Percentiles rank a stretch among this genome's conserved stretches.
Evolutionary conservation across 1,140 invertebrate genomes (phyloP).

Genomic region (Magallana ariakensis): DNA sequence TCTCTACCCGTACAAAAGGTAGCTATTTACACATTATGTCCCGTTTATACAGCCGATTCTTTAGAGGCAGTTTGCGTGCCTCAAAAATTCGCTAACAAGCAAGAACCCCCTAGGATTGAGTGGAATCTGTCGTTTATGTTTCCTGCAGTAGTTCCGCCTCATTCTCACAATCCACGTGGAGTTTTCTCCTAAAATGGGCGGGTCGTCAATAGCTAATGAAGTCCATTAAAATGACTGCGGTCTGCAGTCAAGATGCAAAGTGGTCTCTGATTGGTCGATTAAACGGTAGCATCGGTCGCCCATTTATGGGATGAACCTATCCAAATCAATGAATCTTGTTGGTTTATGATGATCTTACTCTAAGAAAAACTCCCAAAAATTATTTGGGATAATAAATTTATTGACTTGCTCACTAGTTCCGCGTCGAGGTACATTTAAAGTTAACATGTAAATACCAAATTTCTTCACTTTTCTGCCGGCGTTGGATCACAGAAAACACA

Average conservation of each 20-base stretch:
- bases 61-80: background rate
- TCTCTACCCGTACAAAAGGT: background rate
- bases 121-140: background rate
- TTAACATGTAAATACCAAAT: constrained; percentile 21
- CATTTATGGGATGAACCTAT: background rate
- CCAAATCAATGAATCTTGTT: constrained; percentile 24
- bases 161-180: background rate
- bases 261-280: constrained; percentile 16
- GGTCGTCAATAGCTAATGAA: constrained; percentile 16
- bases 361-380: background rate
- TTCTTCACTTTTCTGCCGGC: background rate
- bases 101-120: background rate
- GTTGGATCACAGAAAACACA: background rate
- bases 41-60: background rate
- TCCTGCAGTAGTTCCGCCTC: background rate
- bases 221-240: constrained; percentile 33
- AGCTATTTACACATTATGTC: background rate
- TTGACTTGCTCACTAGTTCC: constrained; percentile 3
- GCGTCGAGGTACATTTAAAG: constrained; percentile 10
- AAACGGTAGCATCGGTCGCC: background rate
- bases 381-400: constrained; percentile 27
- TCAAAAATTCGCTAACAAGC: background rate
- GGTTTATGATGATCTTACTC: constrained; percentile 9
- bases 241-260: constrained; percentile 14
- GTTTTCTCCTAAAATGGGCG: background rate